Evolutionary conservation across 2,888 invertebrate species (phyloP).

Genomic region (Lamproptera curius): DNA sequence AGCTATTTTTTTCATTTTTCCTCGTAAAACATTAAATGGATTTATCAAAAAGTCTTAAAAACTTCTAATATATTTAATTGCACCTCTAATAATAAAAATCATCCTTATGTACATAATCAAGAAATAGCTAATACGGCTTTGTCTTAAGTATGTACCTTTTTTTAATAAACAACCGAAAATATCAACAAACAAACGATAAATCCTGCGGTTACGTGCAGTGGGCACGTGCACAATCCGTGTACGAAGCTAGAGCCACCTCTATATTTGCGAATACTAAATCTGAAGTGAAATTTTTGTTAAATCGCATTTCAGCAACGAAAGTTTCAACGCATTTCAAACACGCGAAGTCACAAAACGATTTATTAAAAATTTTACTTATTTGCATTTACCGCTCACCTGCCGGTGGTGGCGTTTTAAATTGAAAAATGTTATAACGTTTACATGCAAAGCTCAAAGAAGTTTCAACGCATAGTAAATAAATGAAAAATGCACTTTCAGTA

Average conservation of each 20-base stretch:
- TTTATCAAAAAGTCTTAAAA: too few species aligned
- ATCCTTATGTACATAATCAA: too few species aligned
- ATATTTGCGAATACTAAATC: slow-evolving; percentile 32
- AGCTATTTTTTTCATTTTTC: too few species aligned
- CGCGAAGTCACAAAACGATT: slow-evolving; percentile 11
- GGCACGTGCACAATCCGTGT: slow-evolving; percentile 9
- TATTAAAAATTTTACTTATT: slow-evolving; percentile 17
- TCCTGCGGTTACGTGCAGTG: slow-evolving; percentile 8
- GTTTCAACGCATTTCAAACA: slow-evolving; percentile 27
- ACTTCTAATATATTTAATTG: too few species aligned
- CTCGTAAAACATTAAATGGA: too few species aligned
- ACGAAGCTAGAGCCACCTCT: slow-evolving; percentile 21
- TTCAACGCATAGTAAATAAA: background rate
- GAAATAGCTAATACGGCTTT: too few species aligned
- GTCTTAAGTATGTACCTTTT: too few species aligned
- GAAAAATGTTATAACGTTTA: slow-evolving; percentile 4
- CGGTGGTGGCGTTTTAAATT: slow-evolving; percentile 20
- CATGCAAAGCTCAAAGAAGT: background rate
- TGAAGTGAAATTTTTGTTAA: slow-evolving; percentile 31
- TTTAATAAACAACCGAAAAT: too few species aligned
- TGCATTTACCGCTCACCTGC: slow-evolving; percentile 23
- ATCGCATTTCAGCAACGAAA: slow-evolving; percentile 28
- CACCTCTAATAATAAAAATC: too few species aligned
- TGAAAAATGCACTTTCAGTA: background rate
- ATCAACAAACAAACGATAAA: slow-evolving; percentile 15